Evolutionary conservation across 2,888 invertebrate species (phyloP).

Genomic region (Scaptomyza polygonia): DNA sequence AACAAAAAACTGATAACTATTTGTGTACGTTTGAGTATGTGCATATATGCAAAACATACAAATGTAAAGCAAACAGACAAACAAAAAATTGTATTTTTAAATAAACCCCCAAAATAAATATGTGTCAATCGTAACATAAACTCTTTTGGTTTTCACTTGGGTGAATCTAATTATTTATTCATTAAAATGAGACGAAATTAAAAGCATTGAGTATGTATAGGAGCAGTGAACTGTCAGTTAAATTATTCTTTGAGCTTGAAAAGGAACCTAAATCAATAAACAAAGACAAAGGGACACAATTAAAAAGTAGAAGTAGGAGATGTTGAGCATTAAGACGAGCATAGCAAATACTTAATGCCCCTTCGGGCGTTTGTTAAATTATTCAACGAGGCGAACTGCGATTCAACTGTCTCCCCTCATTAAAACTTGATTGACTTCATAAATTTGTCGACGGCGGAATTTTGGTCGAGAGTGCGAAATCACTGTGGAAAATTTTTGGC

Average conservation of each 20-base stretch:
- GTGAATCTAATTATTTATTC: neutral
- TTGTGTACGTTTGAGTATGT: conserved; percentile 43
- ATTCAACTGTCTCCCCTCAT: conserved; percentile 56
- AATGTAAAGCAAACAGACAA: conserved; percentile 21
- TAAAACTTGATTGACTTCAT: conserved; percentile 77
- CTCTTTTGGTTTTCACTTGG: neutral
- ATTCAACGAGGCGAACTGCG: conserved; percentile 47
- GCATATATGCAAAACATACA: conserved; percentile 15
- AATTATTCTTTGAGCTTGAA: conserved; percentile 26
- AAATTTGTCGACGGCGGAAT: conserved; percentile 24
- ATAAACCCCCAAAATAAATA: conserved; percentile 57
- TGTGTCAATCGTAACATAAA: conserved; percentile 29
- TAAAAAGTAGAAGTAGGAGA: conserved; percentile 2
- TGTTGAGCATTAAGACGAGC: conserved; percentile 9
- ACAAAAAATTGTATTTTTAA: conserved; percentile 63
- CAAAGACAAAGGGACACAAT: conserved; percentile 21
- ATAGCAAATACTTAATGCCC: conserved; percentile 43
- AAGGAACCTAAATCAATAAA: conserved; percentile 43
- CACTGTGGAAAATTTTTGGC: conserved; percentile 35
- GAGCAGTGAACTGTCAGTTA: conserved; percentile 13
- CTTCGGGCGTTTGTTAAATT: conserved; percentile 68
- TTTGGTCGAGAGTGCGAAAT: neutral
- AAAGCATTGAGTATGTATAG: conserved; percentile 35
- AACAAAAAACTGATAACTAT: conserved; percentile 52
- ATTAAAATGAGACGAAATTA: conserved; percentile 24